These are phyloP conservation scores for Tautogolabrus adspersus DNA, from an alignment of 2,113 vertebrate species.

Conservation along the genomic window DNA sequence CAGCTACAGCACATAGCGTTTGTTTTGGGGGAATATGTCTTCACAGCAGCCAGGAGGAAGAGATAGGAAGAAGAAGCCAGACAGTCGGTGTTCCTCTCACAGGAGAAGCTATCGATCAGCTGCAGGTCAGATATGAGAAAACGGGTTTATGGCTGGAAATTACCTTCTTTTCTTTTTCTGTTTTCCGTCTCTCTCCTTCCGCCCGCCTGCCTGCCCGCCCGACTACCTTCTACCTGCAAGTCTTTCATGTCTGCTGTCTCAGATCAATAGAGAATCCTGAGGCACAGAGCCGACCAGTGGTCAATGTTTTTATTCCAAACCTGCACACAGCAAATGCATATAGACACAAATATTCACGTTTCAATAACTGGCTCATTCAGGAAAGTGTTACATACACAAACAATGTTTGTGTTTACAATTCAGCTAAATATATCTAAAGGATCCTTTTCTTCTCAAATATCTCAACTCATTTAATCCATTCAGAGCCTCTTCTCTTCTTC, in stretches of 20 bases:
- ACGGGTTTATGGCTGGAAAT: slow-evolving; percentile 50
- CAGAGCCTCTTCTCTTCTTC: neutral
- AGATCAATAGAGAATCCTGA: slow-evolving; percentile 50
- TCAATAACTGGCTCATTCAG: neutral
- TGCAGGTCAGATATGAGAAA: slow-evolving; percentile 59
- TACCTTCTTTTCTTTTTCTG: slow-evolving; percentile 37
- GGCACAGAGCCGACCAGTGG: slow-evolving; percentile 29
- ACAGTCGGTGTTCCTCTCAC: slow-evolving; percentile 14
- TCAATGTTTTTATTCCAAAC: neutral
- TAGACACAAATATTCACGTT: slow-evolving; percentile 7
- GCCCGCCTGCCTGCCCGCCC: slow-evolving; percentile 8
- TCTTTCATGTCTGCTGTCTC: slow-evolving; percentile 51
- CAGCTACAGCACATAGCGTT: neutral
- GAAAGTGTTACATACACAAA: slow-evolving; percentile 1
- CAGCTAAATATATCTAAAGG: neutral
- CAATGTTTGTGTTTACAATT: neutral
- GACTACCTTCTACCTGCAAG: neutral
- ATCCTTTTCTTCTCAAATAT: neutral
- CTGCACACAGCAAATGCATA: neutral
- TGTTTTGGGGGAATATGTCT: slow-evolving; percentile 14
- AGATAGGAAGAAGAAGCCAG: slow-evolving; percentile 17
- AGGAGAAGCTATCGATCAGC: slow-evolving; percentile 56
- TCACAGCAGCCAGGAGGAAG: slow-evolving; percentile 13
- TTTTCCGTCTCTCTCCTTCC: slow-evolving; percentile 37
- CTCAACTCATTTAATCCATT: slow-evolving; percentile 2